Evolutionary conservation across 2,888 invertebrate species (phyloP), one percentile per base, ranked within the genome.

Genomic region (Yponomeuta sedellus): DNA sequence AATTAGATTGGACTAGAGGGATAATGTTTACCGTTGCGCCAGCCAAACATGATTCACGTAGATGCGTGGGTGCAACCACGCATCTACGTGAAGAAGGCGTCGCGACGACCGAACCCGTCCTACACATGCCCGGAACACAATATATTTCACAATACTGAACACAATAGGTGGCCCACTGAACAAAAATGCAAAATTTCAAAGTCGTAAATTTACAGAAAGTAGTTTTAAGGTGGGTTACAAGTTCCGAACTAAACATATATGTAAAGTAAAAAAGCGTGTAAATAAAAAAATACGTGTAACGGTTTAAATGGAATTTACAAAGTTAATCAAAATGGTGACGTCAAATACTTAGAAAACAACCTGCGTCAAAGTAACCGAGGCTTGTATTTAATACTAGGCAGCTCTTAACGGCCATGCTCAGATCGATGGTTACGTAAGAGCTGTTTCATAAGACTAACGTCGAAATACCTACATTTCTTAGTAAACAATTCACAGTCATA

Each of bases 1-100:
- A 86, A 85, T 87, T 82, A 86, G 83, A 78, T 59, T 19, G 34
- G 34, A 34, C 34, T 34, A 52, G 12, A 52, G 16, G n/a, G 44
- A 78, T 83, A 83, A 82, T 88, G 86, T 88, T 87, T 86, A 88
- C 84, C 78, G 83, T 80, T 82, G 76, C 75, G 78, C 25, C 81
- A 71, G 85, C 86, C 84, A 85, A 86, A 80, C 75, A 82, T 88
- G 89, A 87, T 86, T 89, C 89, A 88, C 84, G 79, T 77, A 81
- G 68, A 71, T 8, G 80, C 81, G 88, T 87, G 81, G 88, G 88
- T 77, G 83, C 75, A 75, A n/a, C n/a, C n/a, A n/a, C n/a, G n/a
- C n/a, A n/a, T n/a, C n/a, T n/a, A n/a, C n/a, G n/a, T n/a, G n/a
- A n/a, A n/a, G n/a, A n/a, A 34, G 74, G 73, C 77, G 74, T 73